phyloP scores from a whole-genome alignment of 2,113 vertebrate species.

The Microcebus tavaratra region DNA sequence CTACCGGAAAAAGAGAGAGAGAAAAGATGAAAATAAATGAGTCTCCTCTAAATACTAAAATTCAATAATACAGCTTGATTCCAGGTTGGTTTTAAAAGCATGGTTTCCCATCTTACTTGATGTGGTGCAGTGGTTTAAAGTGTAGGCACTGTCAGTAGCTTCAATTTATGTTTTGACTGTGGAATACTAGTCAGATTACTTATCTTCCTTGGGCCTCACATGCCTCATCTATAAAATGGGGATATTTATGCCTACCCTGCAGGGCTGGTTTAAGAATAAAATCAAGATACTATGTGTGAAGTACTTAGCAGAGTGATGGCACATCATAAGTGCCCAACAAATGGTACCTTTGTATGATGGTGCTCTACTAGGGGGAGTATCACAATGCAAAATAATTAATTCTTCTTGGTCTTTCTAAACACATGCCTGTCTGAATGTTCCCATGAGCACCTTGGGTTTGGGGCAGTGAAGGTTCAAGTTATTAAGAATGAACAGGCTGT shows the following conservation, averaged over 20 bases:
- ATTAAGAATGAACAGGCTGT: background rate
- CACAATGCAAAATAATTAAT: background rate
- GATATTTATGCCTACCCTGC: background rate
- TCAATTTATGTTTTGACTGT: background rate
- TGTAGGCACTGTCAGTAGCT: background rate
- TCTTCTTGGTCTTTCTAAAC: background rate
- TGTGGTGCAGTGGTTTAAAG: background rate
- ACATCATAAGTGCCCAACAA: background rate
- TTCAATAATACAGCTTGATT: background rate
- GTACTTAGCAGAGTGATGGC: background rate
- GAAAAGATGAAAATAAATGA: background rate
- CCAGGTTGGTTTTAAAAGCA: background rate
- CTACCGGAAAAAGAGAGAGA: background rate
- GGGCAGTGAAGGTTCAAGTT: background rate
- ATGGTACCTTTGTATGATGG: background rate
- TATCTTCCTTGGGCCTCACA: background rate
- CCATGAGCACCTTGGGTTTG: background rate
- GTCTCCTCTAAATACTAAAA: background rate
- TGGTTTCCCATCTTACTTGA: background rate
- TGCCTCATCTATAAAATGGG: background rate
- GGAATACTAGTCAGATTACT: background rate
- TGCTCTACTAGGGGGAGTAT: background rate
- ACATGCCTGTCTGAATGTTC: background rate
- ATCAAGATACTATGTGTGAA: background rate
- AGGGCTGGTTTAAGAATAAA: constrained; percentile 8